Base-by-base conservation (phyloP, 2,797 vertebrate species). In the Chelon auratus region DNA sequence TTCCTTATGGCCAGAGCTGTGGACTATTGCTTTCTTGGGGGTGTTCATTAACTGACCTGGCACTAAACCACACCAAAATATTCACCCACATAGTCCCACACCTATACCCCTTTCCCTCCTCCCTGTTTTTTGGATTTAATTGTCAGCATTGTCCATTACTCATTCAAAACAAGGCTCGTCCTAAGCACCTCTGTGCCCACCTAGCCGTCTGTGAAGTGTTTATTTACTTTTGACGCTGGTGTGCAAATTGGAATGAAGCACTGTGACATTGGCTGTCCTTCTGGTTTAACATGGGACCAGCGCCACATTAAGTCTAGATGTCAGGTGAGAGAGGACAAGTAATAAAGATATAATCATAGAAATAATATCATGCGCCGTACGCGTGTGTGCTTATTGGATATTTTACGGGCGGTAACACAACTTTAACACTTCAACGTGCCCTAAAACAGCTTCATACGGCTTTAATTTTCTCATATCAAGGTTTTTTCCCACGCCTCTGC, bases 1-100 rank as follows among this genome's bases (percentile, higher is more conserved):
- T 79, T 82, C 82, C 66, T 61, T 55, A 9, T 10, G 39, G 57
- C 56, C 9, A 6, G 45, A 62, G 64, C 48, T 43, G 33, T 55
- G 43, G 47, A 26, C 57, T 72, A 42, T 64, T 69, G 60, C 52
- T 72, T 72, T 86, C 85, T 81, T 70, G 5, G 13, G 62, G 79
- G 77, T 77, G 57, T 84, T 91, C 81, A 83, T 93, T 91, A 91
- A 69, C 73, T 88, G 84, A 88, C 90, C 87, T 83, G 68, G 75
- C 77, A 63, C 72, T 72, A 74, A 82, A 82, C 56, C 65, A 69
- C 55, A 77, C 78, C 66, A 63, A 83, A 84, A 87, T 83, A 88
- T 84, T 72, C 82, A 57, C 56, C 74, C 57, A 36, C 18, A 47
- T 67, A 81, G 68, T 69, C 57, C 74, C 75, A 22, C n/a, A 8